phyloP scores from a whole-genome alignment of 2,888 invertebrate genomes.

The Netelia melanura region DNA sequence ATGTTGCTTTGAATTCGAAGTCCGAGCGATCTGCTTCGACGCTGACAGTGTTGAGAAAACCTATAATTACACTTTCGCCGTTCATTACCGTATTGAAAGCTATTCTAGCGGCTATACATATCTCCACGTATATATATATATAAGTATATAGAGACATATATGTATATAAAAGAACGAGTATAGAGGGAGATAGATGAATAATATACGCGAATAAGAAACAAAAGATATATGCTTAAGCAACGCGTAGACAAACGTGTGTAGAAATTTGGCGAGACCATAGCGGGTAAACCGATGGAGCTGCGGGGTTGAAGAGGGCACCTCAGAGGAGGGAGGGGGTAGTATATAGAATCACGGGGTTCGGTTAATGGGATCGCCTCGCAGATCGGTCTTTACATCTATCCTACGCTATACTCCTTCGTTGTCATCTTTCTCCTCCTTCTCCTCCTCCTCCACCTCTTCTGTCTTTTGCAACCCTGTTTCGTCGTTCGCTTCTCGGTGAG shows the following conservation, averaged over 20 bases:
- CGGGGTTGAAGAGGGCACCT: slow-evolving; percentile 65
- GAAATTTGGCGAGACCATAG: slow-evolving; percentile 42
- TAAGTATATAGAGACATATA: background rate
- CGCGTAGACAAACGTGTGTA: slow-evolving; percentile 56
- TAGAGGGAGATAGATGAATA: slow-evolving; percentile 34
- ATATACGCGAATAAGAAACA: slow-evolving; percentile 41
- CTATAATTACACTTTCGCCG: slow-evolving; percentile 43
- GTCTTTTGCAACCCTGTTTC: slow-evolving; percentile 69
- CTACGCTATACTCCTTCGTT: slow-evolving; percentile 54
- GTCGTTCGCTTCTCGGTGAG: slow-evolving; percentile 66
- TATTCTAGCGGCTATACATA: background rate
- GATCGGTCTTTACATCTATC: slow-evolving; percentile 64
- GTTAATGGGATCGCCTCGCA: slow-evolving; percentile 79
- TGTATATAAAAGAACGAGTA: background rate
- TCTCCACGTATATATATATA: background rate
- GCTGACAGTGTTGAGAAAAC: slow-evolving; percentile 43
- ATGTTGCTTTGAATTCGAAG: background rate
- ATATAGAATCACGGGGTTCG: slow-evolving; percentile 69
- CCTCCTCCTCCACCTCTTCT: slow-evolving; percentile 53
- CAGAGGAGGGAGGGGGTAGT: slow-evolving; percentile 32
- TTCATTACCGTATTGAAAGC: slow-evolving; percentile 43
- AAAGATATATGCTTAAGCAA: slow-evolving; percentile 50
- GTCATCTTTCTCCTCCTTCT: slow-evolving; percentile 59
- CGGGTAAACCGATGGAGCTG: slow-evolving; percentile 67
- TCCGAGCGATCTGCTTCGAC: slow-evolving; percentile 24